Percentiles rank a stretch among this genome's conserved stretches.
These are phyloP conservation scores for Pristionchus entomophagus DNA, from an alignment of 2,888 invertebrate genomes.

Conservation along the genomic window DNA sequence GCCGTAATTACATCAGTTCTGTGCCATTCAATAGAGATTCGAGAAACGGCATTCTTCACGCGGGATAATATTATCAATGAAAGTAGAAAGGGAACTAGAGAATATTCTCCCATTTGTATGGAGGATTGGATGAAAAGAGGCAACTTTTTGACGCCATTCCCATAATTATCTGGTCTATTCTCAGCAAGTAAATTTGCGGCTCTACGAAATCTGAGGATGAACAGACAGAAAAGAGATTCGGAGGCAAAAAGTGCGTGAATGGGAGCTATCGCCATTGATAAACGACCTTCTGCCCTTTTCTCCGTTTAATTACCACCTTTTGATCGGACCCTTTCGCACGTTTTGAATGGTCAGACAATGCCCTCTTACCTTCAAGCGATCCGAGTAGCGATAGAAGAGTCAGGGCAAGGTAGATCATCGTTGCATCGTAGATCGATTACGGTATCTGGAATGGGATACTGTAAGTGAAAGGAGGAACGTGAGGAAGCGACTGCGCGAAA, in stretches of 20 bases:
- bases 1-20: conserved; percentile 21
- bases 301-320: conserved; percentile 8
- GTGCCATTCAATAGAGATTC: neutral
- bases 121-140: neutral
- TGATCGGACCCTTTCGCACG: neutral
- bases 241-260: neutral
- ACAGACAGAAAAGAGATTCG: neutral
- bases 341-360: neutral
- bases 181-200: neutral
- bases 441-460: neutral
- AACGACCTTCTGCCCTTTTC: conserved; percentile 29
- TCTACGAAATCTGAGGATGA: neutral
- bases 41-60: too few relatives aligned
- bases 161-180: neutral
- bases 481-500: conserved; percentile 8
- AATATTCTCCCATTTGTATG: too few relatives aligned
- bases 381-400: neutral
- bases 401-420: neutral
- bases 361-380: neutral
- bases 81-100: too few relatives aligned
- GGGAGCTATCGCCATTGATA: neutral
- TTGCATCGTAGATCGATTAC: conserved; percentile 8
- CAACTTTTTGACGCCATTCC: neutral
- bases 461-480: neutral
- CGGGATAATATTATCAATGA: too few relatives aligned